Base-by-base conservation (phyloP, 2,797 vertebrate genomes). In the Lemur catta region DNA sequence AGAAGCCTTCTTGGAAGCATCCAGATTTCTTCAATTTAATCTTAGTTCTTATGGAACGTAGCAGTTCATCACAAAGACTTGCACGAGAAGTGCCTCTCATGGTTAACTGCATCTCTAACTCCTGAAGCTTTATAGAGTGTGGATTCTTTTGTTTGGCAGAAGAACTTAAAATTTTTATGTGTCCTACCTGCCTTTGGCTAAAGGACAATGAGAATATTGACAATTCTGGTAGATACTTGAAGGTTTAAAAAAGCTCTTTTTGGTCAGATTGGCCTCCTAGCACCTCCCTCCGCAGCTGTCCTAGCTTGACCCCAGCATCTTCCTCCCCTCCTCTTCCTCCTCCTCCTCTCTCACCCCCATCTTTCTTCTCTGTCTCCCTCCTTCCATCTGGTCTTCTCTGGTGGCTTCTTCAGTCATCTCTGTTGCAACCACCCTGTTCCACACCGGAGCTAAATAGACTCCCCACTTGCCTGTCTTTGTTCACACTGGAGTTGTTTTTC, bases 141-240 rank as follows among this genome's bases (percentile, higher is more conserved):
- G 48, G 14, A 46, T 90, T 92, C 30, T 94, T 95, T 74, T n/a
- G 52, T 63, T 92, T 87, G 61, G 57, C 24, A 75, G 57, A 86
- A 84, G 17, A 95, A 85, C 18, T 78, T 74, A 63, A 75, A 55
- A 61, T 14, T 6, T 57, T 24, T 87, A 11, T 90, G 28, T 93
- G 24, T 81, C 41, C 76, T 88, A 38, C 35, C 33, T 86, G 57
- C 10, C 22, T 91, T 72, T 92, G 43, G 35, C 79, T 48, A 91
- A 91, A 84, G 24, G 41, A 35, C 93, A 93, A 52, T 76, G 65
- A 86, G 57, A 95, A 52, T 50, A 48, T 38, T 67, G 7, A 71
- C 41, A 33, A 88, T 81, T 81, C 59, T 71, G 33, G 41, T 69
- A 76, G 74, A 67, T 41, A 50, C 28, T 63, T 82, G n/a, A 41